Base-by-base conservation (phyloP, 2,888 invertebrate species). In the Lasiommata megera region DNA sequence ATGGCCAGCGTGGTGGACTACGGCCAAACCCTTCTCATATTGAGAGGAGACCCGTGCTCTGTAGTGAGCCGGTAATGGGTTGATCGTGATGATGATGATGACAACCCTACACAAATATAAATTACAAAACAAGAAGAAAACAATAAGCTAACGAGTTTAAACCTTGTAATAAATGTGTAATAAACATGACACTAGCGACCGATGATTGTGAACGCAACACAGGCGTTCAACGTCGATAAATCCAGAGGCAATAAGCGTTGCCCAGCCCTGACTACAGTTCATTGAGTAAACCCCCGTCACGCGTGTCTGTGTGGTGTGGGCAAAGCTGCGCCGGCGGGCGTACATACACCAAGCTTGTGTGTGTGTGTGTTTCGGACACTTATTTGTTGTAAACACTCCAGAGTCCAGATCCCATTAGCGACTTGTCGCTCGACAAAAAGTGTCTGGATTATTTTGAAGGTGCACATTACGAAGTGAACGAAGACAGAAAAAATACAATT, bases 241-340 rank as follows among this genome's bases (percentile, higher is more conserved):
- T 67, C 60, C 57, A 59, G 54, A 55, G 60, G 63, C 60, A 64
- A 63, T 68, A 63, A 59, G 61, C 36, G 17, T 14, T 38, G 51
- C 62, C 67, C 74, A 72, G 73, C 76, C 70, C 76, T 77, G 67
- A 64, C 67, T 69, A 70, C 76, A 74, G 79, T 86, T 83, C 84
- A 85, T 87, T 87, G 83, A 86, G 84, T 80, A 86, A 84, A 84
- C 77, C 76, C 75, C 79, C 77, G 82, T 76, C 71, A 68, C 76
- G 23, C 5, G 23, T 76, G 80, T 79, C 81, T 76, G 71, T 69
- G 65, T 67, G 67, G 69, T 64, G 72, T 71, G 73, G 76, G 68
- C 71, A 23, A 9, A 11, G 7, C 76, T 73, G 72, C 73, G 61
- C 57, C 58, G 56, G 59, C 66, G 77, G 74, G 36, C 60, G 48